phyloP scores from a whole-genome alignment of 1,140 invertebrate genomes.

The Zaprionus lachaisei region DNA sequence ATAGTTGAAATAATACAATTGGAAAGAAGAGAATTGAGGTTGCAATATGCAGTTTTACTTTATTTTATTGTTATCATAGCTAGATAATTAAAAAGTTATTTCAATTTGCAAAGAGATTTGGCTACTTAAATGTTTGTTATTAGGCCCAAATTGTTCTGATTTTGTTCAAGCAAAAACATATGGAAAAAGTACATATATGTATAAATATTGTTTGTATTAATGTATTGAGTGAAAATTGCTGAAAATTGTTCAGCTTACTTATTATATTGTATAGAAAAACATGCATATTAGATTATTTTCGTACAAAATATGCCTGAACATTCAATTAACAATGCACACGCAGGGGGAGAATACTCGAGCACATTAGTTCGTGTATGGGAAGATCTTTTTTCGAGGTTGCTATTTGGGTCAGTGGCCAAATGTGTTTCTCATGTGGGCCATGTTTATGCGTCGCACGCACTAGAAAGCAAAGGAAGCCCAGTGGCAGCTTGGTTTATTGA shows the following conservation, averaged over 20 bases:
- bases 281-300: neutral
- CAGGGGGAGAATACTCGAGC: neutral
- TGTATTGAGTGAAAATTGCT: neutral
- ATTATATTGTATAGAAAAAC: neutral
- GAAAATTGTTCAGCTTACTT: neutral
- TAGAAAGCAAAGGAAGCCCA: slow-evolving; percentile 9
- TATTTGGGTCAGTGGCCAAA: slow-evolving; percentile 6
- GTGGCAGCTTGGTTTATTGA: slow-evolving; percentile 7
- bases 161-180: neutral
- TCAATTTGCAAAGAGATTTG: too few species aligned
- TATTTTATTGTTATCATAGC: too few species aligned
- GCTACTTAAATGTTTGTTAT: too few species aligned
- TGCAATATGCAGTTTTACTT: too few species aligned
- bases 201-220: neutral
- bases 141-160: neutral
- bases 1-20: too few species aligned
- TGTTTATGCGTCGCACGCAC: slow-evolving; percentile 27
- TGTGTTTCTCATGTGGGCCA: slow-evolving; percentile 12
- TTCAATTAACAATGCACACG: neutral
- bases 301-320: neutral
- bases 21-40: too few species aligned
- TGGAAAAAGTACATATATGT: neutral
- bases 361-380: neutral
- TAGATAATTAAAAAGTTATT: too few species aligned
- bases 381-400: neutral